Evolutionary conservation across 2,888 invertebrate genomes (phyloP).

Genomic region (Brachypterus glaber): DNA sequence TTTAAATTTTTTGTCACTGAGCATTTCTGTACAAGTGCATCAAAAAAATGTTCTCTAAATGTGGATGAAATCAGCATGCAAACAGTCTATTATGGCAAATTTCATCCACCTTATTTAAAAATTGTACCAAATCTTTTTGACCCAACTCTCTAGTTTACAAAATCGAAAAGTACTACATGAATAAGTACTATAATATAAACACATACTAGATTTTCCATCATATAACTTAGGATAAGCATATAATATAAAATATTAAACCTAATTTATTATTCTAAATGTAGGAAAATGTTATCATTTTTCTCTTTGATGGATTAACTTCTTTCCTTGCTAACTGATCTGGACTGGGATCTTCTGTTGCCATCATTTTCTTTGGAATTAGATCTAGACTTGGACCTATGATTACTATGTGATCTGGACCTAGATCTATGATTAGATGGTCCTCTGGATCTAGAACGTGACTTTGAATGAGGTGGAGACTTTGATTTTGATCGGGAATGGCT

Average conservation of each 20-base stretch:
- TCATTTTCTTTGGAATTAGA: conserved; percentile 24
- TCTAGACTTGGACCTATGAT: conserved; percentile 11
- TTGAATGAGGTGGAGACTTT: background rate
- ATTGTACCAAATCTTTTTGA: too few relatives aligned
- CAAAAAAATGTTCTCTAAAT: too few relatives aligned
- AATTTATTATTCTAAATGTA: conserved; percentile 10
- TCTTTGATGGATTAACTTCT: conserved; percentile 8
- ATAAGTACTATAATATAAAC: conserved; percentile 1
- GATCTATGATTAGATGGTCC: conserved; percentile 8
- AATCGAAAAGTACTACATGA: conserved; percentile 1
- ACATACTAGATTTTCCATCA: background rate
- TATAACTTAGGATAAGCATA: conserved; percentile 9
- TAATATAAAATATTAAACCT: conserved; percentile 15
- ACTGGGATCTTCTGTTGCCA: conserved; percentile 11
- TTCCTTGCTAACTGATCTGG: conserved; percentile 19
- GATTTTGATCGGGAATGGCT: background rate
- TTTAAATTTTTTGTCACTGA: too few relatives aligned
- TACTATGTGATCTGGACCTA: conserved; percentile 10
- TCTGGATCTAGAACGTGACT: conserved; percentile 1
- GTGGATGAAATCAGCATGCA: too few relatives aligned
- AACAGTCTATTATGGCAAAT: too few relatives aligned
- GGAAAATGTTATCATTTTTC: too few relatives aligned
- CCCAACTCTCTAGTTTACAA: too few relatives aligned
- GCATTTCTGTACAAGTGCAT: too few relatives aligned
- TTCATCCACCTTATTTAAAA: too few relatives aligned